Evolutionary conservation across 1,140 invertebrate genomes (phyloP), one percentile per base, ranked within the genome.

Genomic region (Polyergus mexicanus): DNA sequence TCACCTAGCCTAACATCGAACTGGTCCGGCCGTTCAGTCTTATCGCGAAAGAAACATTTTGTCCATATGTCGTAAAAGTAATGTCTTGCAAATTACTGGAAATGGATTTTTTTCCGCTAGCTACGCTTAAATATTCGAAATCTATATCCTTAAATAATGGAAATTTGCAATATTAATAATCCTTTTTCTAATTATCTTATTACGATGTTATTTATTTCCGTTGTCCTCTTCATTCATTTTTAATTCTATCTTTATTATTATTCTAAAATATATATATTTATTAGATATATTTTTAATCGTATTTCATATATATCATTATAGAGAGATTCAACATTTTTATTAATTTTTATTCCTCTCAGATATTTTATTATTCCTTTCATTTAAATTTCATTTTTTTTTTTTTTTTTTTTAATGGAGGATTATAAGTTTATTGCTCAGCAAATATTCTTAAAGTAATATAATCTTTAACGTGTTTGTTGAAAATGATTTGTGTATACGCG

Each of bases 21-120:
- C 74, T 68, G 86, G 84, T 88, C 76, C 75, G 84, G 85, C 74
- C 84, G 80, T 86, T 63, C 74, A 86, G 84, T 84, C 87, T 92
- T 92, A 92, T 91, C 89, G 78, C 81, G 90, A 86, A 92, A 91
- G 88, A 88, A 92, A 91, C 89, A 89, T 92, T 91, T 91, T 92
- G 89, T 92, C 86, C 88, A 77, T 74, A 62, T 44, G 22, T 72
- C 88, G 80, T 92, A 91, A 93, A 93, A 93, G 86, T 92, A 90
- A 92, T 89, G 89, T 78, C 88, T 92, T 92, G 90, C 91, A 93
- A 91, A 91, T 92, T 92, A 87, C 87, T 85, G 66, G 58, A 62
- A 86, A 75, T 77, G 69, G 85, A 68, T 58, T 68, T 68, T 68
- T 62, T 16, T 75, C 58, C 81, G 58, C 63, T 69, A 54, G 19